Percentiles rank a stretch among this genome's conserved stretches.
These are phyloP conservation scores for Cylloceria caligata DNA, from an alignment of 2,888 invertebrate species.

Conservation along the genomic window DNA sequence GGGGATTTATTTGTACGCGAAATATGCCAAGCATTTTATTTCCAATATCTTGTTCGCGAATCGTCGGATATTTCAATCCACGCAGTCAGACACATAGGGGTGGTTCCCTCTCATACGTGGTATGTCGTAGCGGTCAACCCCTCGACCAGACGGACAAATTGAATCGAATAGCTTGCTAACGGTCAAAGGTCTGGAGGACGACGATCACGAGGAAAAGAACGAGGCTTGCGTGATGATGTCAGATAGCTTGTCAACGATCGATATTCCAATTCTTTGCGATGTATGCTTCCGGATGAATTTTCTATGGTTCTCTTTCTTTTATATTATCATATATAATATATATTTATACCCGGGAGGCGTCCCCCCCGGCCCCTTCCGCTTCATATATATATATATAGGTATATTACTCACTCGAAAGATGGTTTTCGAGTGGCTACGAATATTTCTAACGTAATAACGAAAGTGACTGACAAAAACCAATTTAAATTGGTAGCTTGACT, in stretches of 20 bases:
- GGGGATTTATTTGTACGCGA: conserved; percentile 73
- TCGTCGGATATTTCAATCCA: conserved; percentile 78
- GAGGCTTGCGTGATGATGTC: conserved; percentile 12
- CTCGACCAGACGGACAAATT: conserved; percentile 76
- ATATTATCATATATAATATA: too few species aligned
- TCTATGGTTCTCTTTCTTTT: not conserved
- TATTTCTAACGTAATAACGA: too few species aligned
- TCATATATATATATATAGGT: too few species aligned
- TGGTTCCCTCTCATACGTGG: conserved; percentile 26
- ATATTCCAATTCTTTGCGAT: conserved; percentile 28
- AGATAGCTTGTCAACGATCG: conserved; percentile 48
- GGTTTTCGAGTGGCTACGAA: too few species aligned
- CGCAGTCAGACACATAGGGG: conserved; percentile 31
- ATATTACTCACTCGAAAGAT: too few species aligned
- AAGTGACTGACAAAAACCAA: too few species aligned
- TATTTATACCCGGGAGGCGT: too few species aligned
- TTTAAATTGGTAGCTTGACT: too few species aligned
- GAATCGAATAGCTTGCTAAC: conserved; percentile 73
- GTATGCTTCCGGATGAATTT: conserved; percentile 23
- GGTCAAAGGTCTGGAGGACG: conserved; percentile 63
- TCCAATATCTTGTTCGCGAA: conserved; percentile 75
- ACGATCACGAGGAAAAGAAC: conserved; percentile 13
- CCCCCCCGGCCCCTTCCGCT: too few species aligned
- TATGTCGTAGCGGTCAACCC: conserved; percentile 66
- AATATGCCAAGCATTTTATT: conserved; percentile 81